Conservation (phyloP, 2,888 invertebrate genomes). For the Melinaea menophilus region DNA sequence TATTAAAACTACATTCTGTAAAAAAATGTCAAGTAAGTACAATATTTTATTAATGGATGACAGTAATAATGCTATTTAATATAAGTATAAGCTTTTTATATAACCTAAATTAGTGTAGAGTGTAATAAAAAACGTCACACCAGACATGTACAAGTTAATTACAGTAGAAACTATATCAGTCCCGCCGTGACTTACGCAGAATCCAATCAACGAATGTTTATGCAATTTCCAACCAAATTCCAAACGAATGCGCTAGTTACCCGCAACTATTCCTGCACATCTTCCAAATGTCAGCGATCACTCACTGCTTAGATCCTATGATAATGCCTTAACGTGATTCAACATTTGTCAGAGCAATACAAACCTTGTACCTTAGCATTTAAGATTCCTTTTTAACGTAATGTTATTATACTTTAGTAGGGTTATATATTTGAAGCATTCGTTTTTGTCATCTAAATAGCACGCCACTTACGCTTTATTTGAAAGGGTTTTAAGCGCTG, state of each 20-base stretch:
- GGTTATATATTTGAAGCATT: slow-evolving; percentile 25
- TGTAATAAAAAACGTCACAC: neutral
- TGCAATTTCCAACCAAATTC: slow-evolving; percentile 22
- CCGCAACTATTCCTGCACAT: slow-evolving; percentile 41
- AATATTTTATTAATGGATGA: too few relatives aligned
- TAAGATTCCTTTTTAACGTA: slow-evolving; percentile 11
- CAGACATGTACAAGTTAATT: slow-evolving; percentile 15
- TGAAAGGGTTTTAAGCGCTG: slow-evolving; percentile 22
- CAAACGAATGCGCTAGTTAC: slow-evolving; percentile 31
- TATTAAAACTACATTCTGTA: too few relatives aligned
- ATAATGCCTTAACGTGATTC: slow-evolving; percentile 29
- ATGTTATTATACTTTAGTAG: slow-evolving; percentile 15
- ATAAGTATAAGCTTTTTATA: neutral
- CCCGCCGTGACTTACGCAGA: slow-evolving; percentile 15
- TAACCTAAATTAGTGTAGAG: neutral
- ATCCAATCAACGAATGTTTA: slow-evolving; percentile 18
- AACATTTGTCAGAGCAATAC: slow-evolving; percentile 3
- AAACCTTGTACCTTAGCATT: slow-evolving; percentile 1
- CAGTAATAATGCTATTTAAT: too few relatives aligned
- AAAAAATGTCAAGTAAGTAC: too few relatives aligned
- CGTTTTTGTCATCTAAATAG: slow-evolving; percentile 34
- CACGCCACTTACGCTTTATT: slow-evolving; percentile 29
- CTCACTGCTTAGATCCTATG: slow-evolving; percentile 34
- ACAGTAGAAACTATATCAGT: slow-evolving; percentile 14
- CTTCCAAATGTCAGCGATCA: slow-evolving; percentile 43